A percentile compares a stretch with the other conserved stretches of the same genome.
Evolutionary conservation across 2,888 invertebrate genomes (phyloP).

Genomic region (Cotesia congregata): DNA sequence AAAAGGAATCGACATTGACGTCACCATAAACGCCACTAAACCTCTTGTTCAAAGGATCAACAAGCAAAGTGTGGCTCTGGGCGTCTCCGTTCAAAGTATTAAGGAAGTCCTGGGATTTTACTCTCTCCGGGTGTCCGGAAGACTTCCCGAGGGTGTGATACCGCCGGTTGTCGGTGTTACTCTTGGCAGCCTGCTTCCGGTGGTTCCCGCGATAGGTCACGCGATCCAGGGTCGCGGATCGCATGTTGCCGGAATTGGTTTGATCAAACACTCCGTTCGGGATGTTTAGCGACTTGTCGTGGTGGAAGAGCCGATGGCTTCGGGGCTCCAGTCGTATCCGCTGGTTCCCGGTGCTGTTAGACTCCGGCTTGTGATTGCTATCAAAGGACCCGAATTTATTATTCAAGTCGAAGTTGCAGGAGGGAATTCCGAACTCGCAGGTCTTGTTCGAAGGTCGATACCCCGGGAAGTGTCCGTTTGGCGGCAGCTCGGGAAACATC

Average conservation of each 20-base stretch:
- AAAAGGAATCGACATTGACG: constrained; percentile 54
- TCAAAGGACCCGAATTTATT: constrained; percentile 57
- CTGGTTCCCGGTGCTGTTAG: background rate
- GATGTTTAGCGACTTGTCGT: constrained; percentile 33
- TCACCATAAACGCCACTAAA: constrained; percentile 48
- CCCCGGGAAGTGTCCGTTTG: constrained; percentile 60
- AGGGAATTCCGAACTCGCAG: constrained; percentile 54
- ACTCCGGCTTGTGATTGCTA: constrained; percentile 46
- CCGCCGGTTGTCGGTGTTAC: constrained; percentile 56
- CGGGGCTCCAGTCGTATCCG: constrained; percentile 61
- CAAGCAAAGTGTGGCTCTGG: constrained; percentile 50
- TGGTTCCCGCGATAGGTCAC: constrained; percentile 60
- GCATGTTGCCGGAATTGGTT: constrained; percentile 54
- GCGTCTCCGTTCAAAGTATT: constrained; percentile 52
- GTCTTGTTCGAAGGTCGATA: constrained; percentile 58
- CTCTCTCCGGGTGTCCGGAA: constrained; percentile 43
- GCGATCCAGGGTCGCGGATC: constrained; percentile 65
- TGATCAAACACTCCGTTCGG: constrained; percentile 46
- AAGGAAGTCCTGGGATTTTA: constrained; percentile 47
- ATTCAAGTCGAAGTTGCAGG: constrained; percentile 56
- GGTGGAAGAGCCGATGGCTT: constrained; percentile 56
- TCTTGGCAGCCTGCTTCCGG: constrained; percentile 53
- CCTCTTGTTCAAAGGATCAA: constrained; percentile 53
- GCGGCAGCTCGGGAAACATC: constrained; percentile 66
- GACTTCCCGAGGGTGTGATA: constrained; percentile 62